Conservation (phyloP, 2,797 vertebrate species). For the Dallia pectoralis region DNA sequence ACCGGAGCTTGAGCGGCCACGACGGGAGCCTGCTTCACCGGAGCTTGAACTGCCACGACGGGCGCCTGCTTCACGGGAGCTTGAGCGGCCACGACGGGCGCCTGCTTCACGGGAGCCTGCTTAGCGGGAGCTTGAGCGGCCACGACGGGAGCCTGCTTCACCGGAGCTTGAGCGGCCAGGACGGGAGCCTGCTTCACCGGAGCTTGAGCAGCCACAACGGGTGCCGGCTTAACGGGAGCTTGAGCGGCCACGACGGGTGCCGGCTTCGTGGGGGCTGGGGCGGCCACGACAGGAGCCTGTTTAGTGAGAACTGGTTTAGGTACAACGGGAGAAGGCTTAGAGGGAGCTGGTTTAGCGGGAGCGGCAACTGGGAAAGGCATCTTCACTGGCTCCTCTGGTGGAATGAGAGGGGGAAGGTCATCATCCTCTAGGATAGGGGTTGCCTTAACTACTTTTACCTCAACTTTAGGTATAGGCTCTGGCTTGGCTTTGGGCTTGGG, state of each 20-base stretch:
- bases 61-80: constrained; percentile 16
- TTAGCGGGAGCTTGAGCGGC: background rate
- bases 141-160: background rate
- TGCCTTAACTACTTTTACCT: constrained; percentile 17
- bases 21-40: constrained; percentile 6
- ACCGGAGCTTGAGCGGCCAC: background rate
- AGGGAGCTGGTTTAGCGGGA: constrained; percentile 65
- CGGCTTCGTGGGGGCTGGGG: background rate
- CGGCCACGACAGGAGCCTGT: background rate
- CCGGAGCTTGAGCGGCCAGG: background rate
- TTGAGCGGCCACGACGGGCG: constrained; percentile 10
- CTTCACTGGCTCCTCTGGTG: constrained; percentile 77
- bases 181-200: constrained; percentile 56
- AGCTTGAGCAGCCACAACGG: constrained; percentile 7
- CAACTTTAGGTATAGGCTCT: constrained; percentile 8
- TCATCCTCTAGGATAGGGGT: constrained; percentile 71
- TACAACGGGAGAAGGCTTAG: constrained; percentile 49
- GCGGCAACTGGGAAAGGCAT: constrained; percentile 54
- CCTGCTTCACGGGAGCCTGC: constrained; percentile 16
- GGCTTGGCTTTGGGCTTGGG: background rate
- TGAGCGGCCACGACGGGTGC: background rate
- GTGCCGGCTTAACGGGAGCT: background rate
- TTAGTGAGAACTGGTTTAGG: constrained; percentile 11
- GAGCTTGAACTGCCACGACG: constrained; percentile 8
- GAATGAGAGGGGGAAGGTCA: constrained; percentile 92